A percentile compares a stretch with the other conserved stretches of the same genome.
These are phyloP conservation scores for Spinus pinus DNA, from an alignment of 2,797 vertebrate genomes.

Conservation along the genomic window DNA sequence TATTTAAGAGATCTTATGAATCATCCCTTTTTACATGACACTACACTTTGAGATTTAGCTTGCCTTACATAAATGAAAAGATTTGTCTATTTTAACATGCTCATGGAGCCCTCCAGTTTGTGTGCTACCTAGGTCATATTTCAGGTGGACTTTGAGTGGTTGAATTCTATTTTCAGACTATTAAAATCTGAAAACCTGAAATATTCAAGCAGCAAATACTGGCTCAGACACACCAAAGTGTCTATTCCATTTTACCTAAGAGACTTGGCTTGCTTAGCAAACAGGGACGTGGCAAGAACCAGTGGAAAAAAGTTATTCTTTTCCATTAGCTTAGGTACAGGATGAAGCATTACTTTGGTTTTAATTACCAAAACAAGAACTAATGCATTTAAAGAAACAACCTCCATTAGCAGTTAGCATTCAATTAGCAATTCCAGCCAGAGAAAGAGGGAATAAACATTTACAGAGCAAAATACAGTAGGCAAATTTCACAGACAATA, in stretches of 20 bases:
- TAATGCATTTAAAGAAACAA: neutral
- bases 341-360: constrained; percentile 6
- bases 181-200: neutral
- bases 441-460: neutral
- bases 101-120: neutral
- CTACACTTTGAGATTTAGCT: neutral
- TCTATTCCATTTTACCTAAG: neutral
- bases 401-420: neutral
- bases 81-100: neutral
- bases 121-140: neutral
- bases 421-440: neutral
- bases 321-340: neutral
- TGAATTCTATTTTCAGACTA: neutral
- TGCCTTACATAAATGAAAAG: neutral
- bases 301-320: neutral
- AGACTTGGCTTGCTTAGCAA: neutral
- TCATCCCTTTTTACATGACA: neutral
- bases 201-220: neutral
- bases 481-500: neutral
- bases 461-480: neutral
- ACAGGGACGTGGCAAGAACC: neutral
- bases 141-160: neutral
- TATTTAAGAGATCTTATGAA: neutral
- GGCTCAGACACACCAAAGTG: neutral
- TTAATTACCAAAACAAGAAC: neutral